Evolutionary conservation across 2,888 invertebrate genomes (phyloP), one percentile per base, ranked within the genome.

Genomic region (Emmelina monodactyla): DNA sequence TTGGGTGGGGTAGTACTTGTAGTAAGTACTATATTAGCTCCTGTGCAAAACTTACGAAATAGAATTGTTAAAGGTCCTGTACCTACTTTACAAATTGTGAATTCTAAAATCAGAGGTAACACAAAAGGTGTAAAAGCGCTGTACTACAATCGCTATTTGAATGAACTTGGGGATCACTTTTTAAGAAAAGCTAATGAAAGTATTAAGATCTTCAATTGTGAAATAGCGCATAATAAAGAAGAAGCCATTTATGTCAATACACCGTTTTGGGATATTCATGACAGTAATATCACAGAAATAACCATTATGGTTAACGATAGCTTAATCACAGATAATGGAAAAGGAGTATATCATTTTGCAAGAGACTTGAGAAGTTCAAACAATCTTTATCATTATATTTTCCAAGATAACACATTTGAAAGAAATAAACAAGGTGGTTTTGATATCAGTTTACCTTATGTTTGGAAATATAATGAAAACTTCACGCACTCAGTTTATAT

Each of bases 391-490:
- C 95, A 97, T 60, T 99, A 98, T 84, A 83, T 92, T 15, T 66
- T 97, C 32, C 90, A 91, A 61, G 91, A 94, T 53, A 91, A 91
- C 39, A 87, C 89, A 0, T 85, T 99, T 41, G 92, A 92, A 58
- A 84, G 91, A 44, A 98, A 97, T 55, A 82, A 82, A 39, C 85
- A 85, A 15, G 94, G 94, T 9, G 98, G 98, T 1, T 88, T 99
- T 45, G 88, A 92, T 52, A 83, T 98, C 3, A 85, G 88, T 9
- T 70, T 99, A 22, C 99, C 99, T 0, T 94, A 95, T 49, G 96
- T 97, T 1, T 94, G 94, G 94, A 89, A 94, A 51, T 95, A 94
- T 55, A 92, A 94, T 57, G 94, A 94, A 67, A 95, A 95, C 58
- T 93, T 91, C 51, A 94, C 94, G 0, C 97, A 97, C 71, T 91